Evolutionary conservation across 1,140 invertebrate genomes (phyloP).

Genomic region (Araneus ventricosus): DNA sequence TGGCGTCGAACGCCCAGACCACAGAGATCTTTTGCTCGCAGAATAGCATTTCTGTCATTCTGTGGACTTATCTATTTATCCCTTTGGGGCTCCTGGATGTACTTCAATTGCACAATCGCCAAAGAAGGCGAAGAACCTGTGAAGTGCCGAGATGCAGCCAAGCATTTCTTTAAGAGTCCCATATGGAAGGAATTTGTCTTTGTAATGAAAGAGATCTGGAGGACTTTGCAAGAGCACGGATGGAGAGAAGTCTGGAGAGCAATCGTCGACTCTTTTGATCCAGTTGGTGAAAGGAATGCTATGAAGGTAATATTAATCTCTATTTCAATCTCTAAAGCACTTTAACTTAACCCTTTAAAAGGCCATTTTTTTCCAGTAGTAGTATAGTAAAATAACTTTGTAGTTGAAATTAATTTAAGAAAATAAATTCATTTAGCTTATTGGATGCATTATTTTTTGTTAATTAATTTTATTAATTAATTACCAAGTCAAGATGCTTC

Average conservation of each 20-base stretch:
- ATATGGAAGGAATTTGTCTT: slow-evolving; percentile 88
- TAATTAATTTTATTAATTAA: no score
- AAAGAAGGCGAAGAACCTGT: slow-evolving; percentile 90
- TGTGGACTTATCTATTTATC: slow-evolving; percentile 86
- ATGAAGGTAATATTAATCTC: slow-evolving; percentile 85
- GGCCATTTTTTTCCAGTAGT: no score
- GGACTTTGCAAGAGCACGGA: slow-evolving; percentile 88
- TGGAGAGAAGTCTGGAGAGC: slow-evolving; percentile 91
- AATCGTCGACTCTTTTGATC: slow-evolving; percentile 90
- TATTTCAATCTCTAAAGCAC: no score
- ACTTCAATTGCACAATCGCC: slow-evolving; percentile 93
- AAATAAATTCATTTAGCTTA: no score
- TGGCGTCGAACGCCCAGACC: slow-evolving; percentile 86
- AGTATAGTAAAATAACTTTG: no score
- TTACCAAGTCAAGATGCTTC: no score
- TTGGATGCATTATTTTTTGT: no score
- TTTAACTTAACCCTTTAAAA: no score
- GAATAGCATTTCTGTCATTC: slow-evolving; percentile 81
- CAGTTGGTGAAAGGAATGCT: slow-evolving; percentile 93
- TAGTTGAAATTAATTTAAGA: no score
- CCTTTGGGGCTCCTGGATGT: slow-evolving; percentile 89
- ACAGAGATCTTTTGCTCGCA: slow-evolving; percentile 80
- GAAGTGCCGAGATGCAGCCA: slow-evolving; percentile 89
- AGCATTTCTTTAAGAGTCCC: slow-evolving; percentile 94
- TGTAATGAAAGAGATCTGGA: slow-evolving; percentile 87